Conservation (phyloP, 2,888 invertebrate genomes). For the Tanaodytes sp. region DNA sequence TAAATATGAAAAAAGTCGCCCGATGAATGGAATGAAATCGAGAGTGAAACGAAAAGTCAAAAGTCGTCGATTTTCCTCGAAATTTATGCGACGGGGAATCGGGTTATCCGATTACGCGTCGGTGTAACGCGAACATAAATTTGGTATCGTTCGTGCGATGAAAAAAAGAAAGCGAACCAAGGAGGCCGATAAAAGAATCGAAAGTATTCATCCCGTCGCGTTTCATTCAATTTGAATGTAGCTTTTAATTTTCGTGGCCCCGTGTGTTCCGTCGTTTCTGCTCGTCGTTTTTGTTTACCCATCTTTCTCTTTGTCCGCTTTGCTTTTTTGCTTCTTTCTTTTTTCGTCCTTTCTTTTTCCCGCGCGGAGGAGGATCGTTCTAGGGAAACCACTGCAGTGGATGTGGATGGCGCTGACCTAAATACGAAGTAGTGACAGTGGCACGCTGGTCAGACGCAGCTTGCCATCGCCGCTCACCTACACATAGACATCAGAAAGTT, state of each 20-base stretch:
- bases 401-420: conserved; percentile 67
- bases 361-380: conserved; percentile 44
- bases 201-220: conserved; percentile 34
- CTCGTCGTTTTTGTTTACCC: conserved; percentile 40
- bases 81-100: conserved; percentile 2
- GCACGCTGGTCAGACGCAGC: conserved; percentile 71
- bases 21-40: conserved; percentile 21
- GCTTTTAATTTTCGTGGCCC: conserved; percentile 46
- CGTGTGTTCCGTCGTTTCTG: conserved; percentile 34
- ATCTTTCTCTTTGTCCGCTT: no score
- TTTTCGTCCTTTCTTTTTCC: background rate
- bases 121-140: conserved; percentile 26
- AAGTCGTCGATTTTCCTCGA: conserved; percentile 17
- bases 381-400: conserved; percentile 56
- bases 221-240: conserved; percentile 48
- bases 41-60: conserved; percentile 31
- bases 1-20: no score
- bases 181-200: conserved; percentile 33
- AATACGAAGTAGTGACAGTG: conserved; percentile 73
- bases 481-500: conserved; percentile 54
- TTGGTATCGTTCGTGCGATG: conserved; percentile 29
- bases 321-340: conserved; percentile 3
- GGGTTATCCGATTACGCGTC: conserved; percentile 16
- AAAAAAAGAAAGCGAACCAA: conserved; percentile 46
- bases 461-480: conserved; percentile 64